Evolutionary conservation across 1,140 invertebrate species (phyloP), one percentile per base, ranked within the genome.

Genomic region (Liolophura sinensis): DNA sequence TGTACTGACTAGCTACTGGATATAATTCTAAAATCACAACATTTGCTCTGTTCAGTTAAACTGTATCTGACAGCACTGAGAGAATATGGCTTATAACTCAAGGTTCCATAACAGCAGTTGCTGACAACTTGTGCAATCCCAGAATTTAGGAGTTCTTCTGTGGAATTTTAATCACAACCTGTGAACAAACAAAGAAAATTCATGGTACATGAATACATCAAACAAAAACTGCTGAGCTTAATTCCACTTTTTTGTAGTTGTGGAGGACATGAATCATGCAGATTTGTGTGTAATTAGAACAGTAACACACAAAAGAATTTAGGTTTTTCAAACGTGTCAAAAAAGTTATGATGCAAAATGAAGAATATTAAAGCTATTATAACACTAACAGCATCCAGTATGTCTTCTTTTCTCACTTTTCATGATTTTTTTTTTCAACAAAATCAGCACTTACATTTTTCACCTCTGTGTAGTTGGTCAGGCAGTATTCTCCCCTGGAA

Each of bases 391-490:
- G 25, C n/a, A 22, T 62, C n/a, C 31, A 40, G 18, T 22, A 55
- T 16, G 22, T 57, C 24, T 49, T 27, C 5, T 49, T 20, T n/a
- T 24, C 20, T n/a, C 16, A 25, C 40, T 22, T 15, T 27, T 14
- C 24, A 24, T 59, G 16, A 50, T 16, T 9, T 27, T 46, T 67
- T 64, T 46, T 22, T 25, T 18, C 49, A 24, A 22, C 11, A 18
- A 64, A 48, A 56, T 52, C 14, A 24, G 16, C 87, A 27, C 90
- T 90, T 62, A 97, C 93, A 70, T 90, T 91, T 86, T 98, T 98
- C 0, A 96, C 91, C 87, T 98, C 95, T 1, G 92, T 93, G 81
- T 97, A 98, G 71, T 92, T 91, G 62, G 91, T 82, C 24, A 98
- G 84, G 20, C 93, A 94, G 83, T 97, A 95, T 76, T 92, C 90